phyloP scores from a whole-genome alignment of 2,797 vertebrate genomes.

The Falco columbarius region DNA sequence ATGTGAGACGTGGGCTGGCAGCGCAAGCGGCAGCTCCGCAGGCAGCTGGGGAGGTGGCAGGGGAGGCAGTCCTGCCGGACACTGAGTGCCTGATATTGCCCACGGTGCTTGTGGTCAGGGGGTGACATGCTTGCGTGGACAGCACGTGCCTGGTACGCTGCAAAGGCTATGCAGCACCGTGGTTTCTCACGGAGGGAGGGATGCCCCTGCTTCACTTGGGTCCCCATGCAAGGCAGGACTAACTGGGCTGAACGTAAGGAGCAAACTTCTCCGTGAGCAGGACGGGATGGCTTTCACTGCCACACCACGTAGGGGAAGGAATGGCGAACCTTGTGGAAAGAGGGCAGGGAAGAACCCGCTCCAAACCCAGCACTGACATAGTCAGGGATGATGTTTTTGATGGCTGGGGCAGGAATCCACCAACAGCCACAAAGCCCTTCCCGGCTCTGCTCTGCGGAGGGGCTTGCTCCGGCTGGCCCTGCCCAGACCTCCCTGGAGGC shows the following conservation, averaged over 20 bases:
- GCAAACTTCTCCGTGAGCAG: not conserved
- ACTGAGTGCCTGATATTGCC: not conserved
- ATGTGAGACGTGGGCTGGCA: not conserved
- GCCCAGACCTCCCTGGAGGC: not conserved
- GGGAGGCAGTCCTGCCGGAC: not conserved
- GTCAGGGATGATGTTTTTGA: not conserved
- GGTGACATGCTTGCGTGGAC: not conserved
- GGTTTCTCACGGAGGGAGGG: not conserved
- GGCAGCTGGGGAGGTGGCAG: not conserved
- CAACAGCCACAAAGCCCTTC: not conserved
- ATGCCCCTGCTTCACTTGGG: not conserved
- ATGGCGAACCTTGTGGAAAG: not conserved
- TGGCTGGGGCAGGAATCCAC: not conserved
- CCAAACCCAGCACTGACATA: accelerated
- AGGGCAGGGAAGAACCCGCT: not conserved
- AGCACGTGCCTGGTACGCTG: accelerated
- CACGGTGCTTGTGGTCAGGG: not conserved
- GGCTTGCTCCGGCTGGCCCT: accelerated
- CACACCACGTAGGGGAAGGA: not conserved
- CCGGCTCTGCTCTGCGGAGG: not conserved
- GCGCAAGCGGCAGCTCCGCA: not conserved
- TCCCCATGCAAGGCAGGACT: accelerated
- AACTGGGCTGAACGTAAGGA: not conserved
- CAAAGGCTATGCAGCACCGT: not conserved
- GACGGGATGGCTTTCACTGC: not conserved